Percentiles rank a stretch among this genome's conserved stretches.
These are phyloP conservation scores for Ornithorhynchus anatinus DNA, from an alignment of 2,113 vertebrate genomes.

Conservation along the genomic window DNA sequence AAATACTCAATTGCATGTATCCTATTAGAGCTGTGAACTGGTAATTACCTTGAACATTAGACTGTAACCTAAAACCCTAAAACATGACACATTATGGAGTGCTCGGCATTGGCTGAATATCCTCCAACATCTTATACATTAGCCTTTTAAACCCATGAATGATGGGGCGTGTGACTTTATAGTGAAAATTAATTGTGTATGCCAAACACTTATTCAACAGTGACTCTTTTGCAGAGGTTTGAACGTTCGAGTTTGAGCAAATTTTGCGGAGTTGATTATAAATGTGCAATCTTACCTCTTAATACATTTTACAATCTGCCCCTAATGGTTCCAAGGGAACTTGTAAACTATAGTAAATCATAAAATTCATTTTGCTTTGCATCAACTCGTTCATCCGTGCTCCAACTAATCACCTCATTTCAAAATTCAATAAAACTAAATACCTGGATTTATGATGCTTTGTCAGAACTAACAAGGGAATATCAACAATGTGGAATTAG, in stretches of 20 bases:
- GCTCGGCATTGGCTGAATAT: neutral
- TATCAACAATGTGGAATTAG: constrained; percentile 74
- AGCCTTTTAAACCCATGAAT: constrained; percentile 30
- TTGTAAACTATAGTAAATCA: constrained; percentile 77
- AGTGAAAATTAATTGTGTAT: constrained; percentile 71
- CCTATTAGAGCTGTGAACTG: neutral
- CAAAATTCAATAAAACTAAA: constrained; percentile 87
- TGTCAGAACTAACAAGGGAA: constrained; percentile 79
- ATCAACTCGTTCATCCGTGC: constrained; percentile 77
- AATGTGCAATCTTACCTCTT: constrained; percentile 71
- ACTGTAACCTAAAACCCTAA: neutral
- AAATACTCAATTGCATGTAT: neutral
- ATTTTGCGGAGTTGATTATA: constrained; percentile 72
- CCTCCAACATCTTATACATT: constrained; percentile 14
- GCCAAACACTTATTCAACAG: constrained; percentile 71
- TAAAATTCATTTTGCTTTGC: constrained; percentile 85
- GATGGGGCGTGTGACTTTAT: constrained; percentile 38
- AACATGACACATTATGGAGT: fast-evolving
- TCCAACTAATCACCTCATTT: constrained; percentile 83
- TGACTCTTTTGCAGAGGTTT: constrained; percentile 57
- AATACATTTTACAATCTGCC: constrained; percentile 74
- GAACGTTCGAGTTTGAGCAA: constrained; percentile 61
- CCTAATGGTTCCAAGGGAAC: constrained; percentile 77
- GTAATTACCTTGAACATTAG: constrained; percentile 10
- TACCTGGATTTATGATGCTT: constrained; percentile 85